Evolutionary conservation across 2,888 invertebrate species (phyloP).

Genomic region (Andricus curvator): DNA sequence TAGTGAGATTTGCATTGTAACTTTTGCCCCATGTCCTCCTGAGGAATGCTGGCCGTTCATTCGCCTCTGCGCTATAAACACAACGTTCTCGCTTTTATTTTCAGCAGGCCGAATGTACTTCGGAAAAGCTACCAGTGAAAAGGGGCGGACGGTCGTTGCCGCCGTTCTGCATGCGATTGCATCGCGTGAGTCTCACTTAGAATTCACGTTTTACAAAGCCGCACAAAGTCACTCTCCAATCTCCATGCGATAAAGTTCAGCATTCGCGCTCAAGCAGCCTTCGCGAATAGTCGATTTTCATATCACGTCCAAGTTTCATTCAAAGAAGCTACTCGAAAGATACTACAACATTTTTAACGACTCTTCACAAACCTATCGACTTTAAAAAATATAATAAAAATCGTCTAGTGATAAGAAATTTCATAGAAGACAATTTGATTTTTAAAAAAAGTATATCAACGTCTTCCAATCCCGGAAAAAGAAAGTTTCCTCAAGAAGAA

Average conservation of each 20-base stretch:
- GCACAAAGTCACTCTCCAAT: conserved; percentile 30
- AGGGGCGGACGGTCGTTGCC: conserved; percentile 32
- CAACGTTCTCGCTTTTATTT: conserved; percentile 50
- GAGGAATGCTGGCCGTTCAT: conserved; percentile 50
- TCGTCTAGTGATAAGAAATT: background rate
- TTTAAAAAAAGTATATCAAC: background rate
- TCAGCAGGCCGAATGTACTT: conserved; percentile 44
- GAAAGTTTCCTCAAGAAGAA: background rate
- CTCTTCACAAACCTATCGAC: background rate
- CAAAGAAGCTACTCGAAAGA: background rate
- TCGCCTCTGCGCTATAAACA: conserved; percentile 56
- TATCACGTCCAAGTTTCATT: conserved; percentile 2
- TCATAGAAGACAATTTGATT: background rate
- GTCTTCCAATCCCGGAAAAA: background rate
- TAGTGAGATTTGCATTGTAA: background rate
- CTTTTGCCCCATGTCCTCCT: background rate
- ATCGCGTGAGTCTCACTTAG: conserved; percentile 28
- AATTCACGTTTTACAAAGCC: conserved; percentile 34
- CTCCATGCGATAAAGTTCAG: conserved; percentile 36
- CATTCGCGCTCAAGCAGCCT: conserved; percentile 33
- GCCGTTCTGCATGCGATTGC: conserved; percentile 36
- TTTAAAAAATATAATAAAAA: background rate
- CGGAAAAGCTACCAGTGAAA: conserved; percentile 40
- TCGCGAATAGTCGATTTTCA: conserved; percentile 26
- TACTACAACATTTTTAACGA: background rate